A percentile compares a stretch with the other conserved stretches of the same genome.
Evolutionary conservation across 1,140 invertebrate species (phyloP).

Genomic region (Drosophila tani): DNA sequence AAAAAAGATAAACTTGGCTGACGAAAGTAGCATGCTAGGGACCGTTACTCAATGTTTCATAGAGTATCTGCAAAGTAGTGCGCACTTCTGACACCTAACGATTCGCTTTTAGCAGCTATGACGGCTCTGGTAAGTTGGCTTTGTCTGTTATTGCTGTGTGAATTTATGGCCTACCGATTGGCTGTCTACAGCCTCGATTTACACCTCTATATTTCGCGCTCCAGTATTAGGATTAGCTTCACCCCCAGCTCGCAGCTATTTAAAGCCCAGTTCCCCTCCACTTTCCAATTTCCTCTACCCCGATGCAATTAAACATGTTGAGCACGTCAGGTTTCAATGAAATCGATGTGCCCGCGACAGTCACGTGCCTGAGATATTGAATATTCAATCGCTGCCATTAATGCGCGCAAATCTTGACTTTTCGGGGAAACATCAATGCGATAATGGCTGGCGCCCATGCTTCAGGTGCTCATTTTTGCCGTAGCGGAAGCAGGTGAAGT

Average conservation of each 20-base stretch:
- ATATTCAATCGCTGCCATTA: slow-evolving; percentile 79
- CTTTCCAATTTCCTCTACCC: neutral
- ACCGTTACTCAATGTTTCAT: neutral
- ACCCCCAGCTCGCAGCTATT: neutral
- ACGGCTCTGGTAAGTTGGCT: slow-evolving; percentile 6
- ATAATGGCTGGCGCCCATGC: slow-evolving; percentile 67
- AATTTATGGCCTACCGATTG: slow-evolving; percentile 53
- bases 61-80: neutral
- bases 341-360: slow-evolving; percentile 59
- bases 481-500: slow-evolving; percentile 5
- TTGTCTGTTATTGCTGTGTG: slow-evolving; percentile 41
- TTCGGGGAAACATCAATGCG: slow-evolving; percentile 68
- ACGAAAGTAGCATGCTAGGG: no score
- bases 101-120: slow-evolving; percentile 21
- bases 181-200: slow-evolving; percentile 13
- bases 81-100: neutral
- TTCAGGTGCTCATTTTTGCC: slow-evolving; percentile 37
- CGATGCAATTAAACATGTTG: slow-evolving; percentile 75
- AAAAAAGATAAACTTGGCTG: no score
- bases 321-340: slow-evolving; percentile 80
- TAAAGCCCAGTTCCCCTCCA: slow-evolving; percentile 4
- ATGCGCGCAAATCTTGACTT: slow-evolving; percentile 81
- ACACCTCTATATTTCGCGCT: slow-evolving; percentile 17
- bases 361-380: slow-evolving; percentile 80
- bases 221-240: slow-evolving; percentile 21